Percentiles rank a stretch among this genome's conserved stretches.
Evolutionary conservation across 2,113 vertebrate species (phyloP).

Genomic region (Podocnemis expansa): DNA sequence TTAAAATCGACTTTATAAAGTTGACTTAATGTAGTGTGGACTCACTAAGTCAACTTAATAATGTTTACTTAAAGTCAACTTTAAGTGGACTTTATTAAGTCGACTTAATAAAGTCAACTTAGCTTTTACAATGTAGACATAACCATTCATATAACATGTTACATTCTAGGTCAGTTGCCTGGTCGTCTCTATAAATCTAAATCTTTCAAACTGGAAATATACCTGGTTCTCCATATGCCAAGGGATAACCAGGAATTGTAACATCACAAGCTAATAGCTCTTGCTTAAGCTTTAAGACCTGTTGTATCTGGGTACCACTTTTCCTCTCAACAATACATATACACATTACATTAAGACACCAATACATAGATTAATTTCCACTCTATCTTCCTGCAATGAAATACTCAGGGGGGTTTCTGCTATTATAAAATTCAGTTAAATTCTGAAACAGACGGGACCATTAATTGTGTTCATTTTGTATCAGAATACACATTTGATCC

Average conservation of each 20-base stretch:
- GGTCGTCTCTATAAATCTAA: not conserved
- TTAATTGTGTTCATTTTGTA: conserved; percentile 64
- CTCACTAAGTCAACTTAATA: too few species aligned
- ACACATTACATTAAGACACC: not conserved
- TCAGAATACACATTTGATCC: conserved; percentile 61
- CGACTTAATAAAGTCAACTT: too few species aligned
- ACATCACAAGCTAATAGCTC: conserved; percentile 12
- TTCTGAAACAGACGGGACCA: conserved; percentile 42
- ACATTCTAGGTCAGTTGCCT: not conserved
- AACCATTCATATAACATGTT: not conserved
- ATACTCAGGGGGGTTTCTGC: not conserved
- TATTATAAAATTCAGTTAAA: conserved; percentile 27
- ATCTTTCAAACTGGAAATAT: conserved; percentile 1
- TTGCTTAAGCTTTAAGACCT: conserved; percentile 6
- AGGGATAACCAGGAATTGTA: conserved; percentile 7
- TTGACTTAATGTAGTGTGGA: too few species aligned
- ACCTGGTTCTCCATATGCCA: conserved; percentile 15
- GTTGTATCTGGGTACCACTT: not conserved
- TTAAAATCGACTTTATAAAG: too few species aligned
- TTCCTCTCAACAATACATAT: not conserved
- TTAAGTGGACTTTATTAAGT: too few species aligned
- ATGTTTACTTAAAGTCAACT: too few species aligned
- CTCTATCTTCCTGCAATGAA: not conserved
- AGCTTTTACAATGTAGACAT: too few species aligned
- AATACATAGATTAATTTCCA: not conserved